Conservation (phyloP, 1,140 invertebrate species). For the Ectropis grisescens region DNA sequence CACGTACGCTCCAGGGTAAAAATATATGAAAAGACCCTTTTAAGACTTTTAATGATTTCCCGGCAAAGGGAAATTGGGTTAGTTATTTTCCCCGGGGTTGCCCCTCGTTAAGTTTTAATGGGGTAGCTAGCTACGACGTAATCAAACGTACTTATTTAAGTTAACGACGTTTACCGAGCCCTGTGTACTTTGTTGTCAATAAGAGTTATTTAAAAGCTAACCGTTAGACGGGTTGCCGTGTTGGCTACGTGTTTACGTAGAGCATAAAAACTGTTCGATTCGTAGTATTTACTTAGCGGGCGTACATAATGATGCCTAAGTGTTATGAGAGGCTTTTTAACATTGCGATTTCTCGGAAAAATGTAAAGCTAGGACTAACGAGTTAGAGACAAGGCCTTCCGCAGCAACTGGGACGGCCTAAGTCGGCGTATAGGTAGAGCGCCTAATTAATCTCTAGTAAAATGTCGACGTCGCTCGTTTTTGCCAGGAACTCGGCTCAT, state of each 20-base stretch:
- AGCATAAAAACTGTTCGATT: no score
- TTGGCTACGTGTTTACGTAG: no score
- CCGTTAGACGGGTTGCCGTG: no score
- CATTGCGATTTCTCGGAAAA: no score
- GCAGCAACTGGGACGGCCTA: slow-evolving; percentile 23
- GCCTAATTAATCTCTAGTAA: slow-evolving; percentile 65
- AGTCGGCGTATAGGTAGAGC: slow-evolving; percentile 48
- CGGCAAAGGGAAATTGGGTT: slow-evolving; percentile 70
- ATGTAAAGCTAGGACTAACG: slow-evolving; percentile 5
- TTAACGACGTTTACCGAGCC: slow-evolving; percentile 65
- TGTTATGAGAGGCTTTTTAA: no score
- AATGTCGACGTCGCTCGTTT: slow-evolving; percentile 61
- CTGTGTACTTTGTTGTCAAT: slow-evolving; percentile 57
- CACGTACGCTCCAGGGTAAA: slow-evolving; percentile 64
- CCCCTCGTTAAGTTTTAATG: slow-evolving; percentile 70
- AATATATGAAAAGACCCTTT: slow-evolving; percentile 70
- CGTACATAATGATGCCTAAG: no score
- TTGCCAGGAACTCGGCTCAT: slow-evolving; percentile 63
- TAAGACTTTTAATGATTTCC: slow-evolving; percentile 71
- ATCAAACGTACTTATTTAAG: slow-evolving; percentile 69
- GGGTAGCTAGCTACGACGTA: slow-evolving; percentile 67
- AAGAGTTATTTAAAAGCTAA: slow-evolving; percentile 23
- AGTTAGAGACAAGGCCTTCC: slow-evolving; percentile 39
- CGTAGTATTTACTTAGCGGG: no score
- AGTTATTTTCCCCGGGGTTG: slow-evolving; percentile 68